These are phyloP conservation scores for Sarcophaga rosellei DNA, from an alignment of 2,888 invertebrate genomes.

Conservation along the genomic window DNA sequence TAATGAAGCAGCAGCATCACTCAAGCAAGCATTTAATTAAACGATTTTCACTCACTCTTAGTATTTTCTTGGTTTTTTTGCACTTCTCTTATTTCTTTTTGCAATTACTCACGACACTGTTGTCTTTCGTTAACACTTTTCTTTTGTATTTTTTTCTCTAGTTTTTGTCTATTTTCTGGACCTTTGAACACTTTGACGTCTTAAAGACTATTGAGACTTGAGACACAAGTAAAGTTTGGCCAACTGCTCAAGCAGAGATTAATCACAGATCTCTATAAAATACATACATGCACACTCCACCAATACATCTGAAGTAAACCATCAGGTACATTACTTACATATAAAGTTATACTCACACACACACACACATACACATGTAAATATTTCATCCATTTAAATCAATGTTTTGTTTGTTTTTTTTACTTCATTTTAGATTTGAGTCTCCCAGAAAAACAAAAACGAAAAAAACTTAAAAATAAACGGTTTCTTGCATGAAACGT, in stretches of 20 bases:
- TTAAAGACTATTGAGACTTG: constrained; percentile 59
- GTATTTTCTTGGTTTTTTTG: too few relatives aligned
- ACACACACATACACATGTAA: neutral
- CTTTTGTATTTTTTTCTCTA: neutral
- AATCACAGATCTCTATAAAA: constrained; percentile 43
- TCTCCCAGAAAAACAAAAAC: neutral
- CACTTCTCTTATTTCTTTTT: too few relatives aligned
- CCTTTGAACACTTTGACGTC: constrained; percentile 64
- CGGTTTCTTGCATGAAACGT: neutral
- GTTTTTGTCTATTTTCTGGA: constrained; percentile 17
- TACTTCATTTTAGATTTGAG: neutral
- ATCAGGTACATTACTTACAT: too few relatives aligned
- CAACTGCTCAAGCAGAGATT: constrained; percentile 59
- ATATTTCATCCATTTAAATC: neutral
- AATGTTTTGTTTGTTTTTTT: neutral
- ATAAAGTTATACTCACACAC: neutral
- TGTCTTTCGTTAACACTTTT: too few relatives aligned
- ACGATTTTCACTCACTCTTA: too few relatives aligned
- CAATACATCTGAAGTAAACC: neutral
- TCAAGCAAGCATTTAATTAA: too few relatives aligned
- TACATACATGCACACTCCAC: neutral
- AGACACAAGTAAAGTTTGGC: constrained; percentile 46
- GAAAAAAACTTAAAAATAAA: neutral
- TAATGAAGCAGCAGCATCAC: too few relatives aligned
- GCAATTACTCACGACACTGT: too few relatives aligned